Evolutionary conservation across 2,888 invertebrate genomes (phyloP).

Genomic region (Lordiphosa fenestrarum): DNA sequence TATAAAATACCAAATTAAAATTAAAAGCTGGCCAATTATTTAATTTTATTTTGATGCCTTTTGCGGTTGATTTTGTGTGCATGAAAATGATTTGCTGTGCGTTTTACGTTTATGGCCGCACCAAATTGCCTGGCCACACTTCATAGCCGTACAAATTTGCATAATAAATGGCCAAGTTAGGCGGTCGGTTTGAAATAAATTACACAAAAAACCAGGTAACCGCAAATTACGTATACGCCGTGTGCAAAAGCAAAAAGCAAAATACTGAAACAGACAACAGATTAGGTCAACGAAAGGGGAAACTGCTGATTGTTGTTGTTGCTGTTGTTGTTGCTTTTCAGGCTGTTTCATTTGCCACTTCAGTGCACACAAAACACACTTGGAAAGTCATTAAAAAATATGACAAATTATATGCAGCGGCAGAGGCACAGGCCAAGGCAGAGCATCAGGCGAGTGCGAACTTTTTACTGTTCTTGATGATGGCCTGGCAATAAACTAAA

Average conservation of each 20-base stretch:
- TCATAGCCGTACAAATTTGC: conserved; percentile 48
- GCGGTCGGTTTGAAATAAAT: conserved; percentile 59
- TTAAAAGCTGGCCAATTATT: conserved; percentile 16
- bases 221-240: conserved; percentile 59
- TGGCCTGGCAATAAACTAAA: conserved; percentile 67
- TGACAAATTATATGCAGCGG: conserved; percentile 64
- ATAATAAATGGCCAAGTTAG: conserved; percentile 58
- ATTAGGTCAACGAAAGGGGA: conserved; percentile 41
- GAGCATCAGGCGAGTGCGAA: not conserved
- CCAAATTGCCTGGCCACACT: conserved; percentile 54
- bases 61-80: conserved; percentile 42
- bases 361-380: conserved; percentile 50
- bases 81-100: conserved; percentile 53
- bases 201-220: conserved; percentile 39
- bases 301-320: conserved; percentile 12
- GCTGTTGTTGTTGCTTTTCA: conserved; percentile 23
- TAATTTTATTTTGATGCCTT: conserved; percentile 28
- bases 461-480: conserved; percentile 47
- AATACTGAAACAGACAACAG: conserved; percentile 37
- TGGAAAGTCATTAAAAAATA: conserved; percentile 71
- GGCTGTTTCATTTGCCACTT: conserved; percentile 38
- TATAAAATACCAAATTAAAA: no score
- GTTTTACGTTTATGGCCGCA: conserved; percentile 38
- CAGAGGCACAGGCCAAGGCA: no score
- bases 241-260: conserved; percentile 29